Evolutionary conservation across 2,797 vertebrate genomes (phyloP).

Genomic region (Melanotaenia nigrans): DNA sequence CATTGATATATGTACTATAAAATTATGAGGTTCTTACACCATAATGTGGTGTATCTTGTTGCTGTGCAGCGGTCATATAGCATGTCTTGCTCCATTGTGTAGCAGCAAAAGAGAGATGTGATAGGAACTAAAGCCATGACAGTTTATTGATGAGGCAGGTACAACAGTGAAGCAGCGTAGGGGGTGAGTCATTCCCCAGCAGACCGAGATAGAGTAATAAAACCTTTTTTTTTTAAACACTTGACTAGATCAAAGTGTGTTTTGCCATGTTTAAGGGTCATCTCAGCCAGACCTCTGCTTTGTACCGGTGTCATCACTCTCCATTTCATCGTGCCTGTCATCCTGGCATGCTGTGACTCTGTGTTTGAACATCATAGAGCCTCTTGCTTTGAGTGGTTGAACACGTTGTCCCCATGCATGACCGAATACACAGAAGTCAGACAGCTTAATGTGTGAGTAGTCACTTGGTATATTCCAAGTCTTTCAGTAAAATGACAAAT

Average conservation of each 20-base stretch:
- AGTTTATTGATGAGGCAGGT: conserved; percentile 50
- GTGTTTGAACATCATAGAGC: conserved; percentile 62
- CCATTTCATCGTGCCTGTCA: conserved; percentile 72
- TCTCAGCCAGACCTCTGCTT: conserved; percentile 63
- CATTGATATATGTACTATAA: conserved; percentile 61
- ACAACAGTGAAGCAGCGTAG: conserved; percentile 17
- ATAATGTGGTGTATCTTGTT: conserved; percentile 50
- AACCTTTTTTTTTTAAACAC: conserved; percentile 65
- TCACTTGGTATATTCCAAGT: conserved; percentile 15
- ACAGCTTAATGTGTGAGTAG: conserved; percentile 16
- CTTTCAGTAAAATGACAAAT: conserved; percentile 19
- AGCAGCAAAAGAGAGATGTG: conserved; percentile 50
- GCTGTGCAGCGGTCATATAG: conserved; percentile 47
- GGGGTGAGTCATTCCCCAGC: conserved; percentile 40
- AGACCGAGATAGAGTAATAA: conserved; percentile 64
- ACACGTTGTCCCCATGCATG: conserved; percentile 47
- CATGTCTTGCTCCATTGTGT: conserved; percentile 21
- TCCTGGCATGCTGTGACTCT: conserved; percentile 46
- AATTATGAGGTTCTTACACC: conserved; percentile 55
- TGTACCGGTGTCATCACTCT: conserved; percentile 74
- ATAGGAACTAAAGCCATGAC: conserved; percentile 38
- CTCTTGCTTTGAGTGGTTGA: conserved; percentile 44
- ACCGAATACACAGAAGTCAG: conserved; percentile 23
- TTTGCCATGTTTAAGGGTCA: conserved; percentile 75
- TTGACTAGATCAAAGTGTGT: conserved; percentile 66